Evolutionary conservation across 2,888 invertebrate species (phyloP).

Genomic region (Halocaridina rubra): DNA sequence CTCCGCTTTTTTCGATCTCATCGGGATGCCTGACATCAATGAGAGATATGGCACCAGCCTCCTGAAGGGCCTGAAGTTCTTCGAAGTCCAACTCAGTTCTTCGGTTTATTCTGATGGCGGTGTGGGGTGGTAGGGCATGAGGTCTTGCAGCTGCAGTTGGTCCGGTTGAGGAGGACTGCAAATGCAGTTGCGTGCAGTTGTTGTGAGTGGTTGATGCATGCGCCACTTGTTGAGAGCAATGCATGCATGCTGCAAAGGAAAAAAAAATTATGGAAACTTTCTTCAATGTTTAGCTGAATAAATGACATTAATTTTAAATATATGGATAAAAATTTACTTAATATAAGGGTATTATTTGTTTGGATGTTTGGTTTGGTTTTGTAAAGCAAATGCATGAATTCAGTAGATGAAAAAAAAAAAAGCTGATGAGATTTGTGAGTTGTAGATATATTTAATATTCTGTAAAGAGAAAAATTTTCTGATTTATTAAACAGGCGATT

Average conservation of each 20-base stretch:
- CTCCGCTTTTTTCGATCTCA: slow-evolving; percentile 43
- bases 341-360: too few species aligned
- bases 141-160: neutral
- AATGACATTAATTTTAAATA: neutral
- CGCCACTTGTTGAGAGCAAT: slow-evolving; percentile 28
- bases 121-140: neutral
- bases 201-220: slow-evolving; percentile 4
- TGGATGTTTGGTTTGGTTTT: too few species aligned
- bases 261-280: too few species aligned
- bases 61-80: slow-evolving; percentile 47
- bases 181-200: neutral
- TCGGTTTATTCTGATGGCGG: slow-evolving; percentile 9
- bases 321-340: neutral
- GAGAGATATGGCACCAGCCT: slow-evolving; percentile 52
- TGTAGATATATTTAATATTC: too few species aligned
- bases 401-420: neutral
- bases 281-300: too few species aligned
- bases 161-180: neutral
- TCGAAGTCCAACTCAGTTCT: slow-evolving; percentile 57
- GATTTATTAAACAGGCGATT: too few species aligned
- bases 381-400: neutral
- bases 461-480: too few species aligned
- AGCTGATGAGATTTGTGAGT: too few species aligned
- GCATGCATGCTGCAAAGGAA: slow-evolving; percentile 21
- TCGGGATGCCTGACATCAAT: slow-evolving; percentile 53